Conservation (phyloP, 2,113 vertebrate genomes). For the Solea senegalensis region DNA sequence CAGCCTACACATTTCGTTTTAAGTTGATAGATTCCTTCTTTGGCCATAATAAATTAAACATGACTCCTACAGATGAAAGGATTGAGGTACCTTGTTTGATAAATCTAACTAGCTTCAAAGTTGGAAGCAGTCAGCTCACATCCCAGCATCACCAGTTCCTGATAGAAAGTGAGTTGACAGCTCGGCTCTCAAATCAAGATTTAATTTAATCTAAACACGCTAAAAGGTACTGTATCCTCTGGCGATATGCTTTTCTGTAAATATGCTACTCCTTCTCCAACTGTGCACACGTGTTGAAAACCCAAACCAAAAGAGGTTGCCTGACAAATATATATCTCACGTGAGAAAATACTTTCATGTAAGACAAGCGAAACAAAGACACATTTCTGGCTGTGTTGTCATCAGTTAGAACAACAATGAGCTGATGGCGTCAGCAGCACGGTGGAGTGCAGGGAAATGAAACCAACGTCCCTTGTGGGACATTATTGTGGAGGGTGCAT, state of each 20-base stretch:
- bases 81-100: neutral
- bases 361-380: no score
- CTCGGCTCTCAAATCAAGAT: constrained; percentile 19
- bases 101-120: neutral
- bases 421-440: constrained; percentile 1
- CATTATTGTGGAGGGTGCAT: constrained; percentile 46
- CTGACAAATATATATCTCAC: constrained; percentile 1
- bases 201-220: constrained; percentile 45
- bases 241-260: constrained; percentile 56
- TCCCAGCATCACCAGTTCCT: constrained; percentile 9
- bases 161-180: constrained; percentile 9
- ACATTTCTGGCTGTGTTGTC: constrained; percentile 1
- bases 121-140: constrained; percentile 8
- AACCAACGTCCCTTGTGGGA: constrained; percentile 56
- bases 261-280: constrained; percentile 23
- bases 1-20: neutral
- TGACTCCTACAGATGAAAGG: neutral
- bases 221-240: constrained; percentile 24
- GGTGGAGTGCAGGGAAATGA: constrained; percentile 36
- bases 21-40: neutral
- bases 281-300: constrained; percentile 14
- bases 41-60: neutral
- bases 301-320: neutral
- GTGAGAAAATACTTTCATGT: neutral
- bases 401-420: constrained; percentile 25